phyloP scores from a whole-genome alignment of 2,888 invertebrate species.

The Dysmachus trigonus region DNA sequence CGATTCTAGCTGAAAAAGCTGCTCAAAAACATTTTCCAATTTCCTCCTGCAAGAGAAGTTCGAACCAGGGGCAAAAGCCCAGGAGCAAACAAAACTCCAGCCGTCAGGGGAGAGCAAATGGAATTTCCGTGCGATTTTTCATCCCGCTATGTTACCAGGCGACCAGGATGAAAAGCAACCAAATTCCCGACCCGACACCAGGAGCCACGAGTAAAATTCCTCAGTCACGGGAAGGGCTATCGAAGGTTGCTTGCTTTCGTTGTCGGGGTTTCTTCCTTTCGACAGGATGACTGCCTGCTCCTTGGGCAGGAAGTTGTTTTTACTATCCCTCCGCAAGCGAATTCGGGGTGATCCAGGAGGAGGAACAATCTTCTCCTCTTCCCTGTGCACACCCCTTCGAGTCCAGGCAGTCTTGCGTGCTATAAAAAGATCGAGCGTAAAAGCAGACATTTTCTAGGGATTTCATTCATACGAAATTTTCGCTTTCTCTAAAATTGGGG shows the following conservation, averaged over 20 bases:
- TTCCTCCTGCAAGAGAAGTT: constrained; percentile 6
- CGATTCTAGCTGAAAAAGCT: not conserved
- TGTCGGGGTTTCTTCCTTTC: too few species aligned
- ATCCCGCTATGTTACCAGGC: constrained; percentile 38
- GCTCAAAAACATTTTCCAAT: constrained; percentile 19
- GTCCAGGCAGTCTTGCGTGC: not conserved
- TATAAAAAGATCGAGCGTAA: not conserved
- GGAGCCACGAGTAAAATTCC: too few species aligned
- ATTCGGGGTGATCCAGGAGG: not conserved
- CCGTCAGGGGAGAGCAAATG: constrained; percentile 15
- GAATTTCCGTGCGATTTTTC: constrained; percentile 37
- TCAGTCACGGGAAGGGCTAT: too few species aligned
- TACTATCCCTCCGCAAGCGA: not conserved
- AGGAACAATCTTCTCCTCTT: not conserved
- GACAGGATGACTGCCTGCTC: not conserved
- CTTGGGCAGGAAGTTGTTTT: not conserved
- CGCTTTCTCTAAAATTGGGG: constrained; percentile 31
- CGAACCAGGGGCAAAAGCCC: not conserved
- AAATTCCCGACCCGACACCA: too few species aligned
- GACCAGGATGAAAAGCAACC: not conserved
- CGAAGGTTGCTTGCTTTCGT: too few species aligned
- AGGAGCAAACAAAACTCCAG: not conserved
- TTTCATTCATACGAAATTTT: constrained; percentile 37
- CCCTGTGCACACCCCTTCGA: not conserved
- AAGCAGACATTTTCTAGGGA: not conserved